Evolutionary conservation across 2,797 vertebrate genomes (phyloP), one percentile per base, ranked within the genome.

Genomic region (Eupleurogrammus muticus): DNA sequence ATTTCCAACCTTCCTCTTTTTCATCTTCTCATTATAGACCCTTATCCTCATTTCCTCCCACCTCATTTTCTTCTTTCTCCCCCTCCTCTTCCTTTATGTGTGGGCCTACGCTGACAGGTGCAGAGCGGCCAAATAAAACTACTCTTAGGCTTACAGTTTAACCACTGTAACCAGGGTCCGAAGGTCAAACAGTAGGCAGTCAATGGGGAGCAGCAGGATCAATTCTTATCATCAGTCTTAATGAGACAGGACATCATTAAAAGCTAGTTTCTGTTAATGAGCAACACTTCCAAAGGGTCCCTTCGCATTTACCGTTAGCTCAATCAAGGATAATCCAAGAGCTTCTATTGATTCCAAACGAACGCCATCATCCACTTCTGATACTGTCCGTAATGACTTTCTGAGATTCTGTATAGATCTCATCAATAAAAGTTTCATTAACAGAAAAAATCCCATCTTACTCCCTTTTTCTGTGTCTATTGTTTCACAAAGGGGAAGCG

Each of bases 201-300:
- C 83, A 84, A 61, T 57, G 61, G 61, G 40, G 62, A 10, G 54
- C 67, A 56, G 65, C n/a, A 1, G 63, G 82, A 92, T 93, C 91
- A 75, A 90, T 92, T 77, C 52, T 80, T 64, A 58, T 84, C 84
- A 82, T 87, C 74, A 53, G 63, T 88, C 87, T 88, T 87, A 88
- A 94, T 86, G 80, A 87, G 82, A 78, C 17, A 58, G 66, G 80
- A 92, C 90, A 88, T 91, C 86, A 92, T 93, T 91, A 93, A 90
- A 91, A 89, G 83, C 67, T 61, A 80, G 78, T 85, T 89, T 86
- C 51, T 76, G 84, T 89, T 89, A 90, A 92, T 89, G 86, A 87
- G 84, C 72, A 81, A 74, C 63, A 20, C 77, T 71, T 89, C 66
- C 70, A 62, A n/a, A 42, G 60, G 44, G 53, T 82, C 73, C 71